Conservation (phyloP, 2,888 invertebrate species). For the Eremobia ochroleuca region DNA sequence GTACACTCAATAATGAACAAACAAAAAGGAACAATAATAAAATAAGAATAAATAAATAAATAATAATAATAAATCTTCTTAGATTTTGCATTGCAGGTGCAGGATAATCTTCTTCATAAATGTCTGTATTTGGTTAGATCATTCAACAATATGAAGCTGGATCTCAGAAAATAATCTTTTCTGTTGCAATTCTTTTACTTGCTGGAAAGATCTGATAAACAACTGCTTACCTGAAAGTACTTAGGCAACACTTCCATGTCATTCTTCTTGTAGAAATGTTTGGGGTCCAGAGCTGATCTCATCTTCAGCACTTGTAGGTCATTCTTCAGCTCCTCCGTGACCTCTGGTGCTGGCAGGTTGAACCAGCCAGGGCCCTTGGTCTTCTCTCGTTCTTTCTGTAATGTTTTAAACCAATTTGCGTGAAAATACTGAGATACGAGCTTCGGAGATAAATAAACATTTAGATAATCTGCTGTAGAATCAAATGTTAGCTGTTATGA, state of each 20-base stretch:
- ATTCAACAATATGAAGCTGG: too few species aligned
- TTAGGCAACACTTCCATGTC: conserved; percentile 96
- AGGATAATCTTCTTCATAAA: not conserved
- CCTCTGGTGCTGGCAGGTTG: conserved; percentile 96
- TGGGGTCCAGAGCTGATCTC: conserved; percentile 97
- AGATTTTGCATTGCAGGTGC: too few species aligned
- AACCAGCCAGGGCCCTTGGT: conserved; percentile 97
- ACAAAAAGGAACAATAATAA: too few species aligned
- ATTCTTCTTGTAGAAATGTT: conserved; percentile 98
- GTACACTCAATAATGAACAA: too few species aligned
- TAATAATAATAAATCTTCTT: too few species aligned
- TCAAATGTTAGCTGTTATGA: not conserved
- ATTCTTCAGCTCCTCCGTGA: conserved; percentile 96
- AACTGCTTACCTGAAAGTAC: conserved; percentile 94
- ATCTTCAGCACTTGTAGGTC: conserved; percentile 97
- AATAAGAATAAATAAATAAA: too few species aligned
- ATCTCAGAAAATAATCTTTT: too few species aligned
- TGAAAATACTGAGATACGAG: not conserved
- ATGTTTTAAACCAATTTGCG: conserved; percentile 37
- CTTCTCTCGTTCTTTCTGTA: conserved; percentile 93
- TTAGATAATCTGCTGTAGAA: not conserved
- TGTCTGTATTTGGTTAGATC: not conserved
- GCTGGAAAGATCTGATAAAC: too few species aligned
- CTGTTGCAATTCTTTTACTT: too few species aligned
- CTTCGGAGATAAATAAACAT: not conserved